phyloP scores from a whole-genome alignment of 53 echinoderm and acorn worm species.

The Holothuria leucospilota region DNA sequence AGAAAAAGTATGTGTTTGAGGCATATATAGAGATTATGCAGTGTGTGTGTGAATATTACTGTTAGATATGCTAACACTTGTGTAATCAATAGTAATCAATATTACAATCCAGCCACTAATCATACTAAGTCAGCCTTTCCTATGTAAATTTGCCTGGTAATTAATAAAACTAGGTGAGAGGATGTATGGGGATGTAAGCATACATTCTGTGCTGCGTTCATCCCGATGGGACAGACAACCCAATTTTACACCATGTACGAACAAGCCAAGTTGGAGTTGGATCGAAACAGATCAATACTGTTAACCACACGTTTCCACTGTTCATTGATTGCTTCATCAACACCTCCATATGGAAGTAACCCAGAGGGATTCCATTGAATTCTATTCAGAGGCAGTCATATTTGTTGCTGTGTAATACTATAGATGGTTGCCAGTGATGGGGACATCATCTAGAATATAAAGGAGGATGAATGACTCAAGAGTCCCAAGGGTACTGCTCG shows the following conservation, averaged over 20 bases:
- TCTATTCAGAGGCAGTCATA: too few relatives aligned
- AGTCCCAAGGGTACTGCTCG: too few relatives aligned
- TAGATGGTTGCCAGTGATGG: too few relatives aligned
- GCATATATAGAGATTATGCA: too few relatives aligned
- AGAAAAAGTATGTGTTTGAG: too few relatives aligned
- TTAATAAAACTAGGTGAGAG: constrained; percentile 26
- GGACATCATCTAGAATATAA: too few relatives aligned
- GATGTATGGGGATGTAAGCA: not conserved
- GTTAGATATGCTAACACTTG: not conserved
- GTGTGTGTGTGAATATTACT: too few relatives aligned
- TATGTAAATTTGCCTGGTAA: constrained; percentile 45
- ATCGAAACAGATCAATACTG: constrained; percentile 41
- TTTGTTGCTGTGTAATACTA: too few relatives aligned
- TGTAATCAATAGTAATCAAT: constrained; percentile 30
- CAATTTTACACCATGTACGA: constrained; percentile 35
- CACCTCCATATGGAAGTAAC: constrained; percentile 28
- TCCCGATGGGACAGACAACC: constrained; percentile 35
- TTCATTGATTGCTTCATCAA: constrained; percentile 45
- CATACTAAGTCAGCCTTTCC: constrained; percentile 5
- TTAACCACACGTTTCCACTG: constrained; percentile 36
- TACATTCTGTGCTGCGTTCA: not conserved
- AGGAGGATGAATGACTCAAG: too few relatives aligned
- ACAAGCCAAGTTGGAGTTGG: constrained; percentile 12
- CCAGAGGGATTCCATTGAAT: constrained; percentile 13
- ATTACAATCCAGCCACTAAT: constrained; percentile 16